Evolutionary conservation across 2,888 invertebrate genomes (phyloP).

Genomic region (Bhutanitis thaidina): DNA sequence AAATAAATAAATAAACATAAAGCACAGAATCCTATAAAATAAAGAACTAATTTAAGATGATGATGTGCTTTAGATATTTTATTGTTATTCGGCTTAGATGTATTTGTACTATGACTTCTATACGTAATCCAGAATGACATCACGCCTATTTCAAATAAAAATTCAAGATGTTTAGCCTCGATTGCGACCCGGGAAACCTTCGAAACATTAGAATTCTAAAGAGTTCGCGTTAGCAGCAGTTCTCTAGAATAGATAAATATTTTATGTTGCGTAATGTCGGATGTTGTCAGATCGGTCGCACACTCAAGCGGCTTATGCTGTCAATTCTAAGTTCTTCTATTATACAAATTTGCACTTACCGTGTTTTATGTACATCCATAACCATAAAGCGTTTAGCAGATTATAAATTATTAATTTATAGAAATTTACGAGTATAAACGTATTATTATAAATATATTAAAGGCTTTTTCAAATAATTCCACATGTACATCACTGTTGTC

Average conservation of each 20-base stretch:
- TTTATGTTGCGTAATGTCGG: constrained; percentile 36
- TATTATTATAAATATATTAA: no score
- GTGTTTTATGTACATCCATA: not conserved
- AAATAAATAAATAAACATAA: no score
- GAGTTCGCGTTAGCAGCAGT: constrained; percentile 38
- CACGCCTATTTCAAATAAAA: constrained; percentile 35
- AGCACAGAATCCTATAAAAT: no score
- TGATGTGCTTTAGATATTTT: no score
- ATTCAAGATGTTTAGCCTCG: constrained; percentile 41
- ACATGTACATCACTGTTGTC: no score
- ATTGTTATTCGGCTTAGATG: no score
- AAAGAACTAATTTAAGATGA: no score
- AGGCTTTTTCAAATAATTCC: no score
- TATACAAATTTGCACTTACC: constrained; percentile 8
- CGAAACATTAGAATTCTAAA: constrained; percentile 55
- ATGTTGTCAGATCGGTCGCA: constrained; percentile 20
- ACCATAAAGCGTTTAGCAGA: no score
- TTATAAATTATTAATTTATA: no score
- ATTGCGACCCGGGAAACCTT: constrained; percentile 25
- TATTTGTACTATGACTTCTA: no score
- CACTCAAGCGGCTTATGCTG: constrained; percentile 5
- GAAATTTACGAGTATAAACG: no score
- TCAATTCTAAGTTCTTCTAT: constrained; percentile 8
- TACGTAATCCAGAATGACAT: constrained; percentile 30
- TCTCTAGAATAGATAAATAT: constrained; percentile 48